Base-by-base conservation (phyloP, 2,797 vertebrate species). In the Champsocephalus esox region DNA sequence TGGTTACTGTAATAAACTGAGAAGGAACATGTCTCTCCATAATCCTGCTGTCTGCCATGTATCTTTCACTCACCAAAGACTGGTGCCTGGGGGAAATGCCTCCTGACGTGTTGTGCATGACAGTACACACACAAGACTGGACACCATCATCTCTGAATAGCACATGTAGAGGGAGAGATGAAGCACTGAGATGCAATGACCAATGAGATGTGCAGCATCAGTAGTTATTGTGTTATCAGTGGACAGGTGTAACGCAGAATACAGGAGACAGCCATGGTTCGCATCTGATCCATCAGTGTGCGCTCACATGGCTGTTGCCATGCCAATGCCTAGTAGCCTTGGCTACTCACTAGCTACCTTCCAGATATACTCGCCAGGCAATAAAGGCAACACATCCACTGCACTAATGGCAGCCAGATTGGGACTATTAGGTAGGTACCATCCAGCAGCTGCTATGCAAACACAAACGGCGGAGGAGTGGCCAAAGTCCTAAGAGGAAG, bases 401-500 rank as follows among this genome's bases (percentile, higher is more conserved):
- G 56, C 45, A 76, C 56, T 41, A 58, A 60, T 45, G 58, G 58
- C 62, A 66, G 75, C 70, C 67, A 73, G 70, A 80, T 48, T 70
- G 63, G 59, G 57, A 72, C 69, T 81, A 81, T 88, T 74, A 87
- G 61, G 65, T 63, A 38, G 14, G 66, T 44, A 48, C 66, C 65
- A 62, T 79, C 46, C 4, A 5, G 57, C 75, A 73, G 77, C 66
- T 75, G 70, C 82, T 87, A 70, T 57, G 62, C 77, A 90, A 88
- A 90, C 81, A 90, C 60, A 68, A 74, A 81, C 61, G 74, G 66
- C 1, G 54, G 72, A 89, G 75, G 75, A 81, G 80, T 84, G 84
- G 81, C 85, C 85, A 87, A 87, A 87, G 87, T 87, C 82, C 90
- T 71, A 58, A 70, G 58, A 73, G 77, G 60, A 78, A 63, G 45